These are phyloP conservation scores for Homarus americanus DNA, from an alignment of 1,140 invertebrate genomes.

Conservation along the genomic window DNA sequence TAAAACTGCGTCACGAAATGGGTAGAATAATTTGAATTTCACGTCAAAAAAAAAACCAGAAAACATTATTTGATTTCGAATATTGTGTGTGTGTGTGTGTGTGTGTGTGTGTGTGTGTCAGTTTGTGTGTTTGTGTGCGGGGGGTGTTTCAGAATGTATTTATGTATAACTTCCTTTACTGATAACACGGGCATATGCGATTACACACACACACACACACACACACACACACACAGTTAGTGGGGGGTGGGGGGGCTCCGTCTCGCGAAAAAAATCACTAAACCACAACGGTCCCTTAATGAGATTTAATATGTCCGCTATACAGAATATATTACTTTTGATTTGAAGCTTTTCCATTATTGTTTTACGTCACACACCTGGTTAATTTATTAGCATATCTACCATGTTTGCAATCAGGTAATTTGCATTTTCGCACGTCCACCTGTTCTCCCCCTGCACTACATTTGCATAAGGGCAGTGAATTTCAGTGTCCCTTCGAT, in stretches of 20 bases:
- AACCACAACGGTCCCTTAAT: background rate
- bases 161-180: no score
- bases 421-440: background rate
- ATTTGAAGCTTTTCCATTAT: background rate
- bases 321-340: background rate
- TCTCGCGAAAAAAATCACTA: no score
- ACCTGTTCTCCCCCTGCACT: background rate
- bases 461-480: background rate
- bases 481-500: no score
- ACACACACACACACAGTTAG: no score
- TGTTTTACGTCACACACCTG: background rate
- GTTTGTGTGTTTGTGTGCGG: background rate
- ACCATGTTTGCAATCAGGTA: background rate
- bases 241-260: no score
- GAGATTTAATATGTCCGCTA: background rate
- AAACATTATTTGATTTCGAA: no score
- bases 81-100: background rate
- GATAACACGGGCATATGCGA: background rate
- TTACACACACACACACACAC: background rate
- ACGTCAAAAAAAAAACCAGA: no score
- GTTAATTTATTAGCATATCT: slow-evolving; percentile 5
- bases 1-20: no score
- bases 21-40: no score
- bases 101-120: background rate
- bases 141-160: no score